Evolutionary conservation across 2,113 vertebrate genomes (phyloP).

Genomic region (Platichthys flesus): DNA sequence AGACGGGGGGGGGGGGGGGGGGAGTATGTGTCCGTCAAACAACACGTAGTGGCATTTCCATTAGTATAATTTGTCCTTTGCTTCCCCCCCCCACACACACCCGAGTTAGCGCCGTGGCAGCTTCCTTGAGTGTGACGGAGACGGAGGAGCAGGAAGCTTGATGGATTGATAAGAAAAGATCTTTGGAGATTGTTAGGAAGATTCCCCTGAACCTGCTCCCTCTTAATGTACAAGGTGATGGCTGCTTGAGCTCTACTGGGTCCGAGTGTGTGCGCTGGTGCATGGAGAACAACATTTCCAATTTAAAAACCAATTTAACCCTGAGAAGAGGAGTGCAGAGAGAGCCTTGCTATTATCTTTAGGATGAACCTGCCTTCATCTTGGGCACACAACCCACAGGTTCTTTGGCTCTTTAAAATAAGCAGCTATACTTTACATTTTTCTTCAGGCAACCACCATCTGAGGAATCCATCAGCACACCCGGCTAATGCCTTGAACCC

Average conservation of each 20-base stretch:
- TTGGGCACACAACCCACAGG: neutral
- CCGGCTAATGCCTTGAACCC: conserved; percentile 42
- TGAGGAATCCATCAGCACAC: conserved; percentile 18
- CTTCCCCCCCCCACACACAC: neutral
- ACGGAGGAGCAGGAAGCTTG: conserved; percentile 7
- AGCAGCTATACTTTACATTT: neutral
- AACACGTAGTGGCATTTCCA: conserved; percentile 46
- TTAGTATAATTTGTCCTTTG: conserved; percentile 55
- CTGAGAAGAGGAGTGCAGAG: conserved; percentile 4
- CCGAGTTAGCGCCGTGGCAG: conserved; percentile 13
- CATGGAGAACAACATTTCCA: conserved; percentile 41
- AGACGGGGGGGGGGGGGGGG: too few species aligned
- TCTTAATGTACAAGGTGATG: conserved; percentile 21
- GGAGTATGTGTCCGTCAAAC: conserved; percentile 48
- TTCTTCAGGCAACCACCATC: conserved; percentile 8
- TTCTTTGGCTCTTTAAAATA: conserved; percentile 2
- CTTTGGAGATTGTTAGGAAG: conserved; percentile 13
- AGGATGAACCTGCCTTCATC: conserved; percentile 1
- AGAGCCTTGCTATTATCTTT: conserved; percentile 16
- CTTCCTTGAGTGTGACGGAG: conserved; percentile 44
- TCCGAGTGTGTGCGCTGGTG: conserved; percentile 7
- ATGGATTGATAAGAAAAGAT: conserved; percentile 5
- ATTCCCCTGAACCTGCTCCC: conserved; percentile 10
- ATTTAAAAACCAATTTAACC: conserved; percentile 60
- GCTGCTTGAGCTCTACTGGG: neutral